Evolutionary conservation across 1,140 invertebrate species (phyloP).

Genomic region (Drosophila dunni): DNA sequence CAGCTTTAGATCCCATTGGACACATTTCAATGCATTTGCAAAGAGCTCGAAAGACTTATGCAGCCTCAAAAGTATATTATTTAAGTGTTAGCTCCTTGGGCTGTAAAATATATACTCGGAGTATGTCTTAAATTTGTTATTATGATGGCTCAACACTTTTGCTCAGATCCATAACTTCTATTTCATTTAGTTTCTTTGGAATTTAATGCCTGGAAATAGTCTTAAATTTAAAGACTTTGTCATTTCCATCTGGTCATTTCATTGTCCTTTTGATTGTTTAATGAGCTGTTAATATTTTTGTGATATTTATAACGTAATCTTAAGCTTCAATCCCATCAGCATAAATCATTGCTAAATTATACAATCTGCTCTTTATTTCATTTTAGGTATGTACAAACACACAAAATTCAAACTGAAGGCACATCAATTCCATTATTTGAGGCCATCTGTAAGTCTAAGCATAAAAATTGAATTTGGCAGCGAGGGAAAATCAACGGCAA

Average conservation of each 20-base stretch:
- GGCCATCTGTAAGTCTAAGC: constrained; percentile 61
- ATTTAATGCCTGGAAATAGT: too few species aligned
- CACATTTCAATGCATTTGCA: constrained; percentile 80
- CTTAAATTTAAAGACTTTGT: too few species aligned
- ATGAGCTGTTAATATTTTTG: background rate
- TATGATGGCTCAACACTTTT: background rate
- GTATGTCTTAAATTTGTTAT: constrained; percentile 21
- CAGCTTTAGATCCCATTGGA: constrained; percentile 74
- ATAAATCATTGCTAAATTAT: constrained; percentile 33
- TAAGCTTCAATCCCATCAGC: constrained; percentile 3
- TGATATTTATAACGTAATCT: background rate
- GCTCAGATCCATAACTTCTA: background rate
- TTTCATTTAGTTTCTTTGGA: too few species aligned
- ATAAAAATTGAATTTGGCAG: constrained; percentile 50
- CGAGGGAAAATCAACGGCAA: background rate
- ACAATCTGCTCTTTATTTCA: constrained; percentile 42
- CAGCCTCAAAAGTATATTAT: constrained; percentile 40
- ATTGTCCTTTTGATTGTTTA: background rate
- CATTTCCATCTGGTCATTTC: too few species aligned
- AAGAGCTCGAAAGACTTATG: constrained; percentile 55
- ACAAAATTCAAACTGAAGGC: constrained; percentile 9
- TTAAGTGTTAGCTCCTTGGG: constrained; percentile 23
- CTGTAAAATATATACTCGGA: constrained; percentile 13
- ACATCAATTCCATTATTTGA: constrained; percentile 69
- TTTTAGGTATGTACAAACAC: constrained; percentile 69